Evolutionary conservation across 2,888 invertebrate species (phyloP), one percentile per base, ranked within the genome.

Genomic region (Leucoptera coffeella): DNA sequence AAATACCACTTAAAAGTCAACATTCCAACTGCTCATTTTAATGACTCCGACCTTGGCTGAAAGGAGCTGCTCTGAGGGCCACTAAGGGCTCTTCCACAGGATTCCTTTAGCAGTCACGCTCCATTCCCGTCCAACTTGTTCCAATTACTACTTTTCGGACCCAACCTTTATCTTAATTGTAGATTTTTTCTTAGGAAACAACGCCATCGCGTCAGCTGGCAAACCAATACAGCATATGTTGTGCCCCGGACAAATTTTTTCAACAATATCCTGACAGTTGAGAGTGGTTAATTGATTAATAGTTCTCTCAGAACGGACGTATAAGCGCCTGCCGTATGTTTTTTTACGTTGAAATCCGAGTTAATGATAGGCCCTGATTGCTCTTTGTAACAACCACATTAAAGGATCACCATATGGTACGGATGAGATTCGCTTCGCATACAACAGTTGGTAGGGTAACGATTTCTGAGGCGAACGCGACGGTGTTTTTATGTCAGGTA

Each of bases 331-430:
- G 54, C 56, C 50, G 43, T 48, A 41, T 42, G n/a, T n/a, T n/a
- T n/a, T 56, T 64, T 65, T 62, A 55, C 55, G 46, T 54, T 36
- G 39, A 44, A 51, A 59, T 56, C 54, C 50, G 54, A 45, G 45
- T 46, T 65, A 65, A 65, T 65, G 54, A 65, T 67, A 64, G 55
- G 54, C 56, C 64, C 43, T 53, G 61, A 62, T 65, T 61, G 53
- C 56, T 50, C 56, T 45, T n/a, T n/a, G 48, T 45, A 42, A 35
- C 42, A 43, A 45, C 11, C 27, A 17, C 17, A 17, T 7, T 7
- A 17, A 13, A 43, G 19, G 43, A 31, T 38, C 45, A 44, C 55
- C 69, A 69, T 67, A 64, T 69, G 67, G 59, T 38, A 49, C 35
- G 40, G 49, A 47, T 42, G 43, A 49, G 58, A 62, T 61, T 64